Evolutionary conservation across 2,888 invertebrate species (phyloP).

Genomic region (Aphidius colemani): DNA sequence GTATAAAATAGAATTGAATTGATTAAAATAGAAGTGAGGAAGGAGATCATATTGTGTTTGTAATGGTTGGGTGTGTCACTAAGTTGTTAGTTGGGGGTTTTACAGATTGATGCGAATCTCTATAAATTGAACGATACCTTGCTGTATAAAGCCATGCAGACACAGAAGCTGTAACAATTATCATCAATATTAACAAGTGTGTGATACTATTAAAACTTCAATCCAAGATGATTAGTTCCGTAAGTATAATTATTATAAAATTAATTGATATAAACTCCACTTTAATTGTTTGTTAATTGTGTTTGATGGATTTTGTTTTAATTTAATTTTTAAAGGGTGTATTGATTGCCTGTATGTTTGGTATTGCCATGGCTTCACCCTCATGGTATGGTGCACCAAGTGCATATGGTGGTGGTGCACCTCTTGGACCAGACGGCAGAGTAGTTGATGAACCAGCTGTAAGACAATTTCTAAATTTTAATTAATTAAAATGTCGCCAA

Average conservation of each 20-base stretch:
- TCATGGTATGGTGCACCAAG: conserved; percentile 42
- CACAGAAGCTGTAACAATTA: conserved; percentile 33
- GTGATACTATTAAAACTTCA: not conserved
- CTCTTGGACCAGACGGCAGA: conserved; percentile 51
- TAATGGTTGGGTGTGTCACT: conserved; percentile 50
- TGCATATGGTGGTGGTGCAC: conserved; percentile 41
- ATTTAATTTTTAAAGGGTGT: not conserved
- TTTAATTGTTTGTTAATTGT: not conserved
- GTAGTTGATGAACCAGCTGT: conserved; percentile 53
- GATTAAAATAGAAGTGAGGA: conserved; percentile 26
- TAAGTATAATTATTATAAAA: conserved; percentile 2
- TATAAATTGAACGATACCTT: conserved; percentile 52
- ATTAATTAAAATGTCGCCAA: too few species aligned
- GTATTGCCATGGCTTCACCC: conserved; percentile 43
- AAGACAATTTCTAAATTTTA: too few species aligned
- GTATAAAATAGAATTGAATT: not conserved
- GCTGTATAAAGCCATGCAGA: conserved; percentile 42
- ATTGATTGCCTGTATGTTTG: conserved; percentile 25
- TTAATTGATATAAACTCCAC: not conserved
- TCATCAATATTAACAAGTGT: not conserved
- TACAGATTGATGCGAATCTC: conserved; percentile 43
- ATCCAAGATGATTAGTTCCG: conserved; percentile 7
- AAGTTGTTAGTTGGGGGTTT: conserved; percentile 34
- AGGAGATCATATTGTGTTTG: conserved; percentile 50
- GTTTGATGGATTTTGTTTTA: conserved; percentile 1